Conservation (phyloP, 2,113 vertebrate genomes). For the Brachyistius frenatus region DNA sequence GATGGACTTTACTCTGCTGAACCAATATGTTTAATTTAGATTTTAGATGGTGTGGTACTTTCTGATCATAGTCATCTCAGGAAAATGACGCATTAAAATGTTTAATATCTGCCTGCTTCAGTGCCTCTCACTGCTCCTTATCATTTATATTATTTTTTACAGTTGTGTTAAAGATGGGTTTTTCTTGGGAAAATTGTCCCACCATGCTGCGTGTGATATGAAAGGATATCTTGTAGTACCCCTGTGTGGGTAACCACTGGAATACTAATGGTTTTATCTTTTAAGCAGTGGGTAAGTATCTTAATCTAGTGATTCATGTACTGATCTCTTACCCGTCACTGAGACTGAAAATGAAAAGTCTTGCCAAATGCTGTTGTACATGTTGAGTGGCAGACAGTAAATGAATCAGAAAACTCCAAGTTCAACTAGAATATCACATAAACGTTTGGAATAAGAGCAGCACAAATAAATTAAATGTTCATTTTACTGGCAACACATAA, state of each 20-base stretch:
- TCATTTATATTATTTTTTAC: constrained; percentile 67
- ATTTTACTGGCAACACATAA: neutral
- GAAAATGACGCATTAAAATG: constrained; percentile 24
- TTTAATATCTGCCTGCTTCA: constrained; percentile 26
- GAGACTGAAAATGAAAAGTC: constrained; percentile 10
- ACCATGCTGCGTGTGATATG: constrained; percentile 36
- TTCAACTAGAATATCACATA: constrained; percentile 7
- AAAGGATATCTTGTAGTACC: constrained; percentile 25
- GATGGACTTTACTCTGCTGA: neutral
- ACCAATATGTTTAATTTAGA: constrained; percentile 32
- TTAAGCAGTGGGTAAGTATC: constrained; percentile 17
- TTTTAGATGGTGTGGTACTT: constrained; percentile 8
- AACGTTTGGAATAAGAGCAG: neutral
- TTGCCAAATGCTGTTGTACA: constrained; percentile 23
- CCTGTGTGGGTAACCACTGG: constrained; percentile 18
- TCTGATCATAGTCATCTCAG: constrained; percentile 4
- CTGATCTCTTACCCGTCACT: constrained; percentile 21
- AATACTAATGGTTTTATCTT: constrained; percentile 49
- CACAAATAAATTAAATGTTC: constrained; percentile 8
- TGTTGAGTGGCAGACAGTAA: neutral
- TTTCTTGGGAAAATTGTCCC: constrained; percentile 40
- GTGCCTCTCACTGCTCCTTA: constrained; percentile 28
- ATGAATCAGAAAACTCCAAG: constrained; percentile 1
- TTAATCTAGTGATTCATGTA: constrained; percentile 34
- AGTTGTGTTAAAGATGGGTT: constrained; percentile 39